Evolutionary conservation across 2,797 vertebrate species (phyloP), one percentile per base, ranked within the genome.

Genomic region (Neopelma chrysocephalum): DNA sequence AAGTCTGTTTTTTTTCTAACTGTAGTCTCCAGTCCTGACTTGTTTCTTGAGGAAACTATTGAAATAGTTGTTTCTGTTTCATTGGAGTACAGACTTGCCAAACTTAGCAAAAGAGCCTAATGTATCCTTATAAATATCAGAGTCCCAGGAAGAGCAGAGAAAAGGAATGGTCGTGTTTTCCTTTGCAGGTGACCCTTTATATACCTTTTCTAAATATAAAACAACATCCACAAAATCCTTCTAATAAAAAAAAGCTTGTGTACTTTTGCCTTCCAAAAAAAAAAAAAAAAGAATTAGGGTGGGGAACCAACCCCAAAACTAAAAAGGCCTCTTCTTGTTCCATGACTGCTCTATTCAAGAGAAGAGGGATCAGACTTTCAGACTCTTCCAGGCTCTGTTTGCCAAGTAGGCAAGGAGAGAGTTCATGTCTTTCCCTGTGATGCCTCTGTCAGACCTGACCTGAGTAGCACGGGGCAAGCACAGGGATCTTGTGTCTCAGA

Each of bases 1-100:
- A 65, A 64, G 83, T 66, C 51, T 92, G 4, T 5, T 12, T 10
- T 54, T 82, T 76, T 94, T 32, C 26, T 43, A 10, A 25, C 58
- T 53, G 45, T 56, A 42, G 60, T 72, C 71, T 94, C 77, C 51
- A 72, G 77, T 89, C 62, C 86, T 60, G 73, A 45, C 66, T 87
- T 66, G 38, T 54, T 89, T 47, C 54, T 70, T 31, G 22, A 16
- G 71, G 66, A 73, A 82, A 50, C 13, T 32, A 8, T 51, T 84
- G 66, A 62, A 93, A 86, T 3, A 36, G n/a, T 36, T 9, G 6
- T 34, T 80, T 89, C 57, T 64, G 22, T 21, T 78, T 58, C 27
- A 32, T 6, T 64, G 51, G 51, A 26, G 10, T 26, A 25, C 40
- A 48, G 58, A 72, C 73, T 51, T 60, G 23, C 14, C 21, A 45